Evolutionary conservation across 2,797 vertebrate genomes (phyloP), one percentile per base, ranked within the genome.

Genomic region (Macropodus opercularis): DNA sequence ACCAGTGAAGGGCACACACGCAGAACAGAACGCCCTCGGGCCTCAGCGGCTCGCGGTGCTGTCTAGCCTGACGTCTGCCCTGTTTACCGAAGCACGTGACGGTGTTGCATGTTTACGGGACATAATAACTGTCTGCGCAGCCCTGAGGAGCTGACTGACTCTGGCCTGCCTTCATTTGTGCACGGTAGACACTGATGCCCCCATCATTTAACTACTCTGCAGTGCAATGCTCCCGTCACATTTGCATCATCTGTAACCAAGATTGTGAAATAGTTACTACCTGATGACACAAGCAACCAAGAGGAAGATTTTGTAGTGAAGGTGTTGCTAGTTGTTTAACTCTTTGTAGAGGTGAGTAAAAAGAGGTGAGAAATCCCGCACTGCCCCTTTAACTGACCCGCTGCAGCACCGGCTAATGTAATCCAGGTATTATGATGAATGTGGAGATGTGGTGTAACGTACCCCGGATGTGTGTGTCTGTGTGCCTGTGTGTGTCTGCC

Each of bases 1-100:
- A 80, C 84, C 72, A 59, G 75, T 77, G 83, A 87, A 87, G 85
- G 83, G 85, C 86, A 69, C 43, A 65, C 42, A 51, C 27, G n/a
- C n/a, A n/a, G n/a, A n/a, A 34, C 50, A 47, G 38, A 75, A 69
- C 52, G 62, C 43, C 83, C 77, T 18, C 42, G 43, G 83, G 81
- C 79, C 51, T 49, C 64, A 63, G 73, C 66, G 65, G 56, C 66
- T n/a, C 39, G 6, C 10, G 56, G 50, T 49, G 66, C 66, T 23
- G 63, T 81, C 67, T 58, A 56, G 62, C 68, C 44, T 65, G 72
- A 65, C 58, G 46, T 85, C 56, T 75, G 70, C 44, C 52, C 72
- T 77, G 83, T 80, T 85, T 78, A 71, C 79, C 32, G 75, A 60
- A 74, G 57, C 62, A 51, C 61, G 73, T 69, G 67, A 79, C 79